Conservation (phyloP, 1,140 invertebrate species). For the Chelonus insularis region DNA sequence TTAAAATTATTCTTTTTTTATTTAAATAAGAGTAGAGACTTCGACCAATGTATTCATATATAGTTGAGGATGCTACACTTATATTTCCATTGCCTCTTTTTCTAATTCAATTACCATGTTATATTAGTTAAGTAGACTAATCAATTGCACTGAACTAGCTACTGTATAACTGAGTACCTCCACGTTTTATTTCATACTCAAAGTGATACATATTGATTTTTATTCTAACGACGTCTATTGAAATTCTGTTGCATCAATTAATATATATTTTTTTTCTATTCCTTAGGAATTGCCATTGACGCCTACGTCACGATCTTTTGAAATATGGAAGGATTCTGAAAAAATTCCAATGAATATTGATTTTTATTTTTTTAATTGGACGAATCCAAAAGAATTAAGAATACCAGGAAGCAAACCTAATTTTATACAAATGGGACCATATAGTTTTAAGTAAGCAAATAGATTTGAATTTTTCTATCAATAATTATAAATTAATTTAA, state of each 20-base stretch:
- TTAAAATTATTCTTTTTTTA: no score
- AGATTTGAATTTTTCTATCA: not conserved
- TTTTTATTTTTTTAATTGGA: slow-evolving; percentile 66
- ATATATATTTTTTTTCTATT: no score
- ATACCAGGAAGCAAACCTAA: slow-evolving; percentile 56
- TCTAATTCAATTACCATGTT: slow-evolving; percentile 22
- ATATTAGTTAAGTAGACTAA: slow-evolving; percentile 21
- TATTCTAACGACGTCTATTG: no score
- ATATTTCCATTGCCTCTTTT: slow-evolving; percentile 7
- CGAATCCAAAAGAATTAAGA: slow-evolving; percentile 58
- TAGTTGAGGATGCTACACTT: not conserved
- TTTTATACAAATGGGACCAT: slow-evolving; percentile 70
- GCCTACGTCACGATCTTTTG: slow-evolving; percentile 49
- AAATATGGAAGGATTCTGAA: slow-evolving; percentile 59
- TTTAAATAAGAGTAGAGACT: no score
- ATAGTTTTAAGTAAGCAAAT: slow-evolving; percentile 62
- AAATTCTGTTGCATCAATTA: no score
- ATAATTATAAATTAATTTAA: no score
- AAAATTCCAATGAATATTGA: slow-evolving; percentile 60
- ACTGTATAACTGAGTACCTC: not conserved
- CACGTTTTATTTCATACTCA: not conserved
- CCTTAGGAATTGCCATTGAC: slow-evolving; percentile 48
- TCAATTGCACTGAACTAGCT: not conserved
- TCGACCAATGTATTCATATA: slow-evolving; percentile 7
- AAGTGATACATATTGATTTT: not conserved